Evolutionary conservation across 2,797 vertebrate species (phyloP).

Genomic region (Spea hammondii): DNA sequence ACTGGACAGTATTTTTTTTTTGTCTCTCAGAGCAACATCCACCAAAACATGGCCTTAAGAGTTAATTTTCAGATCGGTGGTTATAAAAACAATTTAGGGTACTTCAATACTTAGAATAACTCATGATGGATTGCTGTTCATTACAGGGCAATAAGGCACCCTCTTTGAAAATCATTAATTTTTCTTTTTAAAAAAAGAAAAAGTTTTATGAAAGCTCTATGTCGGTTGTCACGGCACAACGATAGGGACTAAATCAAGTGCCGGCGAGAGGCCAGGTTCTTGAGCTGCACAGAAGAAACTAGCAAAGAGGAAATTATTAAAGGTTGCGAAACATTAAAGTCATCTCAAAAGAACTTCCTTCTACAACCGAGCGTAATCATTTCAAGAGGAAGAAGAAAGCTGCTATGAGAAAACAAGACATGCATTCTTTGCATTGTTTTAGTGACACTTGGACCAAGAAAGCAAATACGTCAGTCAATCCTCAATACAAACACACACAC

Average conservation of each 20-base stretch:
- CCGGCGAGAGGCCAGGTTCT: background rate
- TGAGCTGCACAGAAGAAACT: conserved; percentile 4
- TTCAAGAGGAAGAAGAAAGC: background rate
- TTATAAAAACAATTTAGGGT: no score
- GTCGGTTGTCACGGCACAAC: conserved; percentile 8
- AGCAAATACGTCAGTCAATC: no score
- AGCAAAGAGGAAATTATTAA: conserved; percentile 8
- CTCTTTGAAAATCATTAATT: no score
- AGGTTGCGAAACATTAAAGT: background rate
- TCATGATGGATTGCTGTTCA: no score
- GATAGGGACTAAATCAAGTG: background rate
- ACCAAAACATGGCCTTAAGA: no score
- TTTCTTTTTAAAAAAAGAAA: no score
- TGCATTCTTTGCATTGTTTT: background rate
- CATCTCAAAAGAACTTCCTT: background rate
- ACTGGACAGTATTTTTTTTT: no score
- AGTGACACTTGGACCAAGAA: background rate
- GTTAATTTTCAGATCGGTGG: no score
- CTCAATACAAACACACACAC: no score
- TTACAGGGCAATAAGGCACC: no score
- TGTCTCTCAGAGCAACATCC: no score
- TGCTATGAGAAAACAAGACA: background rate
- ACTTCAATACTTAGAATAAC: no score
- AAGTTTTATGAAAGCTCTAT: background rate
- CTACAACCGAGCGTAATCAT: background rate